phyloP scores from a whole-genome alignment of 2,113 vertebrate species.

The Salvator merianae region DNA sequence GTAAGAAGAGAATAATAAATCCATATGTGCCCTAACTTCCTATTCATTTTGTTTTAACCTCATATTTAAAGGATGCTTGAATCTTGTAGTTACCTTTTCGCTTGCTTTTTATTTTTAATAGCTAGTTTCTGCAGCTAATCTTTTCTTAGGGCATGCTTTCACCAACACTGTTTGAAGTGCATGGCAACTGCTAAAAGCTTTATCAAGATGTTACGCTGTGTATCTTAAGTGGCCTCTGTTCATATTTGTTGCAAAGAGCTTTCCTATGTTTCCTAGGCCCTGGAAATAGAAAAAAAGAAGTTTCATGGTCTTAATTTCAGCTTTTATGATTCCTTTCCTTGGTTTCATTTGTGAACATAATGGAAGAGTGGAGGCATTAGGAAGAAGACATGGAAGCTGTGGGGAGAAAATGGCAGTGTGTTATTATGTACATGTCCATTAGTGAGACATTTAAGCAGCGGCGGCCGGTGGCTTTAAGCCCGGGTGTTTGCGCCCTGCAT shows the following conservation, averaged over 20 bases:
- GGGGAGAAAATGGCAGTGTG: not conserved
- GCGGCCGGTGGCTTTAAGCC: too few species aligned
- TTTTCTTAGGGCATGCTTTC: not conserved
- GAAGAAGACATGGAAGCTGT: not conserved
- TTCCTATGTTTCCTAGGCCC: not conserved
- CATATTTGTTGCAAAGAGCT: not conserved
- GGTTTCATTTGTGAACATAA: not conserved
- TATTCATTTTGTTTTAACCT: not conserved
- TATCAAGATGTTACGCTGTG: not conserved
- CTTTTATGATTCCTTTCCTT: not conserved
- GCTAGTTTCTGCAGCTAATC: not conserved
- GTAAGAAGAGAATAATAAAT: too few species aligned
- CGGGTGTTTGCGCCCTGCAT: too few species aligned
- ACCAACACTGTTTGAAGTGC: not conserved
- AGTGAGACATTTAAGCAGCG: not conserved
- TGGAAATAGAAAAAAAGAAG: not conserved
- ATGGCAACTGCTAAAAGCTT: not conserved
- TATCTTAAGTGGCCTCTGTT: too few species aligned
- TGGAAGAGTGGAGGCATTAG: not conserved
- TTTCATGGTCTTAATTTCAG: not conserved
- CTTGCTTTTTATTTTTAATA: not conserved
- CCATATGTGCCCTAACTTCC: not conserved
- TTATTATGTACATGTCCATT: not conserved
- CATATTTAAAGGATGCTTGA: not conserved
- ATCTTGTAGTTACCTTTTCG: not conserved